Percentiles rank a stretch among this genome's conserved stretches.
phyloP scores from a whole-genome alignment of 2,797 vertebrate species.

The Salmo trutta region DNA sequence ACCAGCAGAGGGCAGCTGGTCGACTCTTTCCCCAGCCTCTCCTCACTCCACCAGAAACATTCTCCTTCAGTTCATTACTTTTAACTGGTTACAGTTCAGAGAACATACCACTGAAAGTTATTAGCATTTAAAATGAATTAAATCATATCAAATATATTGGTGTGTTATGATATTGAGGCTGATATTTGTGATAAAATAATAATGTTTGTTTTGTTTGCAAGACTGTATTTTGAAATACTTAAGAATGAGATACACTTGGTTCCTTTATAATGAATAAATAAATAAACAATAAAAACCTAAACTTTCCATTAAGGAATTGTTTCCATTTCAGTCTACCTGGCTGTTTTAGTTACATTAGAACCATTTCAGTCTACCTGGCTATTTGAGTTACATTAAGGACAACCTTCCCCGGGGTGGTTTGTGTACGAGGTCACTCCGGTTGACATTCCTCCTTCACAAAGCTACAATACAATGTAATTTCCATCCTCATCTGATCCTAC shows the following conservation, averaged over 20 bases:
- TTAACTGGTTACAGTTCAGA: not conserved
- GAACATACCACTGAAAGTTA: not conserved
- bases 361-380: no score
- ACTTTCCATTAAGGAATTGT: constrained; percentile 39
- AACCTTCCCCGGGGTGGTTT: constrained; percentile 76
- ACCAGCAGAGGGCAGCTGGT: constrained; percentile 82
- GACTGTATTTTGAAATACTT: not conserved
- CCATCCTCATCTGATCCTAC: constrained; percentile 45
- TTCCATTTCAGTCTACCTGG: not conserved
- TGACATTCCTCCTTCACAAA: constrained; percentile 80
- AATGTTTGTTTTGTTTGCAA: not conserved
- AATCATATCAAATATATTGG: not conserved
- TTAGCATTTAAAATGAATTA: constrained; percentile 17
- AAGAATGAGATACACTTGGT: not conserved
- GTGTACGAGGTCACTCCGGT: constrained; percentile 77
- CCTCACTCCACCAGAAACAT: not conserved
- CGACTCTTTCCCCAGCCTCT: constrained; percentile 67
- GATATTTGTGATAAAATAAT: not conserved
- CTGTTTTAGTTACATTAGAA: no score
- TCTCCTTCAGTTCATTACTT: not conserved
- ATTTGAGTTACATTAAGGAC: not conserved
- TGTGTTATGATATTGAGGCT: not conserved
- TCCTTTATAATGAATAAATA: not conserved
- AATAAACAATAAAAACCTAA: not conserved
- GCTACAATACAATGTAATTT: constrained; percentile 73